These are phyloP conservation scores for Pluvialis apricaria DNA, from an alignment of 2,113 vertebrate species.

Conservation along the genomic window DNA sequence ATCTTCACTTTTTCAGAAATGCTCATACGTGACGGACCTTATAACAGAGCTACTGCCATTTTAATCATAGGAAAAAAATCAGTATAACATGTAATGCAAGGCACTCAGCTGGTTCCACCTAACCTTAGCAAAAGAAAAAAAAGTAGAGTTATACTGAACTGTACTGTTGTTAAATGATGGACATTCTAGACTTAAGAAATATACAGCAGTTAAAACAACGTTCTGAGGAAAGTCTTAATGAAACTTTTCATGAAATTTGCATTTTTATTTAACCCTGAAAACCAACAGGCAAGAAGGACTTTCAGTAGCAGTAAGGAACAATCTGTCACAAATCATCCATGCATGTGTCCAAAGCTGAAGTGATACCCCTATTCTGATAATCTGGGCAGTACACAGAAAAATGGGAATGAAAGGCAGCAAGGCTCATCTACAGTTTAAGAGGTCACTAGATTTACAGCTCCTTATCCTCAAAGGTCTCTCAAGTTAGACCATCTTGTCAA, in stretches of 20 bases:
- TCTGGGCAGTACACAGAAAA: neutral
- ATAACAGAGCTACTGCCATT: neutral
- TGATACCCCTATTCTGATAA: neutral
- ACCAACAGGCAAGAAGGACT: neutral
- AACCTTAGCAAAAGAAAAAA: neutral
- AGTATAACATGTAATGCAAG: neutral
- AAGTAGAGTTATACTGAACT: neutral
- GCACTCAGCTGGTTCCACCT: neutral
- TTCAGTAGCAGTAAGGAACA: neutral
- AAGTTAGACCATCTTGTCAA: neutral
- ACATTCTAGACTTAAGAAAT: neutral
- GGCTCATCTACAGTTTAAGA: neutral
- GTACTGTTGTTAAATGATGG: neutral
- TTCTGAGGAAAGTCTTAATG: neutral
- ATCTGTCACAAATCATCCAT: neutral
- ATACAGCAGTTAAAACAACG: neutral
- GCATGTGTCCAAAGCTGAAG: neutral
- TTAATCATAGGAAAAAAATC: neutral
- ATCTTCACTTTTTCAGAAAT: neutral
- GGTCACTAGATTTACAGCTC: neutral
- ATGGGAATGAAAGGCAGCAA: neutral
- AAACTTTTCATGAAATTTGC: neutral
- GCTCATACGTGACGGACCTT: neutral
- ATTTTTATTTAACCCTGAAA: neutral
- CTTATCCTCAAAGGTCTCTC: neutral